A percentile compares a stretch with the other conserved stretches of the same genome.
Conservation (phyloP, 2,888 invertebrate genomes). For the Drosophila ustulata region DNA sequence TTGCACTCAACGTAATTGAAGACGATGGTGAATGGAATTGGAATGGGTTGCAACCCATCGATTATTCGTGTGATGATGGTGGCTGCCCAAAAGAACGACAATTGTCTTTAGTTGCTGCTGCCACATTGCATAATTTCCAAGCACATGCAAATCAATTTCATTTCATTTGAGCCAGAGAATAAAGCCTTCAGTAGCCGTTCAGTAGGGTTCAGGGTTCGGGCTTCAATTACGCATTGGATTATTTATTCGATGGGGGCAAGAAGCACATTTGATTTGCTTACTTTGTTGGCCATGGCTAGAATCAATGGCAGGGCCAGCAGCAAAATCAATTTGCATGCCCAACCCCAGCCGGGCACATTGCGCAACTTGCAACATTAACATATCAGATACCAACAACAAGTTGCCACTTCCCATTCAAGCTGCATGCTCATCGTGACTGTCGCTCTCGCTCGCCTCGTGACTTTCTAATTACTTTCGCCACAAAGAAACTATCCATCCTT, state of each 20-base stretch:
- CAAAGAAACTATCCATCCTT: neutral
- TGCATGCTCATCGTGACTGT: slow-evolving; percentile 7
- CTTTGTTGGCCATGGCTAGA: slow-evolving; percentile 12
- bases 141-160: slow-evolving; percentile 54
- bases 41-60: slow-evolving; percentile 32
- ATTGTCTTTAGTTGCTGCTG: neutral
- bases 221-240: slow-evolving; percentile 34
- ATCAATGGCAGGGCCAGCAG: slow-evolving; percentile 26
- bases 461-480: slow-evolving; percentile 3
- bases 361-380: slow-evolving; percentile 13
- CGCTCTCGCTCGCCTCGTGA: neutral
- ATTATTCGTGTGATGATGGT: slow-evolving; percentile 8
- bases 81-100: neutral
- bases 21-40: slow-evolving; percentile 3
- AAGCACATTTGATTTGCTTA: slow-evolving; percentile 50
- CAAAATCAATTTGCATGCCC: slow-evolving; percentile 65
- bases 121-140: slow-evolving; percentile 32
- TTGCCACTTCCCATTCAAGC: neutral
- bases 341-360: slow-evolving; percentile 32
- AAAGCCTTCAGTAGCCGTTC: too few relatives aligned
- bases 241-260: slow-evolving; percentile 37
- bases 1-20: slow-evolving; percentile 49
- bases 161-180: slow-evolving; percentile 32
- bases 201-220: neutral
- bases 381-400: neutral